Evolutionary conservation across 2,888 invertebrate genomes (phyloP), one percentile per base, ranked within the genome.

Genomic region (Meliscaeva auricollis): DNA sequence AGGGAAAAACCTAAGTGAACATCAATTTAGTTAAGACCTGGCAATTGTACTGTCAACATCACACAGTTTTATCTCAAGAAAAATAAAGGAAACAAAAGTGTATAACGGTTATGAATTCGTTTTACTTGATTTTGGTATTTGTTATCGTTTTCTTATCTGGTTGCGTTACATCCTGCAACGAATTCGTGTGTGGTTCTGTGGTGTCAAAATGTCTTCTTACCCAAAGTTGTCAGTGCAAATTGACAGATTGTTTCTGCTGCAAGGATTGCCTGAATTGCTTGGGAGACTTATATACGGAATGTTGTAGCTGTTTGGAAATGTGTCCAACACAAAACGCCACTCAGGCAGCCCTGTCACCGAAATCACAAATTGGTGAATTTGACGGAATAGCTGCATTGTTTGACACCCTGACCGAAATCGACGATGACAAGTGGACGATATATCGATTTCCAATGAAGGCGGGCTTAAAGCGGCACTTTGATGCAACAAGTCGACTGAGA

Each of bases 121-220:
- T 22, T 32, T 48, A 44, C 26, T n/a, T 30, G 3, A 9, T 50
- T 26, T 13, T 44, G 8, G 13, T 74, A 41, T 35, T 82, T 30
- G 15, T 62, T 60, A 64, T 44, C 11, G 26, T 74, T 60, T n/a
- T 68, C 30, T 54, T 30, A 20, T 41, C 38, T n/a, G 38, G 20
- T 17, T 48, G 9, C 0, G 68, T 48, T 2, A 46, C 54, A 2
- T 78, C 73, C 0, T 84, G 84, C 17, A 84, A 84, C 22, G 84
- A 84, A 44, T 75, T 75, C 17, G 75, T 84, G 22, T 84, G 84
- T 93, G 98, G 97, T 3, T 97, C 98, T 90, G 96, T 98, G 52
- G 98, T 98, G 72, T 98, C 98, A 91, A 98, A 98, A 93, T 99
- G 98, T 91, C 96, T 98, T 94, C 93, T 98, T 84, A 98, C 98